Base-by-base conservation (phyloP, 1,140 invertebrate species). In the Drosophila obscura region DNA sequence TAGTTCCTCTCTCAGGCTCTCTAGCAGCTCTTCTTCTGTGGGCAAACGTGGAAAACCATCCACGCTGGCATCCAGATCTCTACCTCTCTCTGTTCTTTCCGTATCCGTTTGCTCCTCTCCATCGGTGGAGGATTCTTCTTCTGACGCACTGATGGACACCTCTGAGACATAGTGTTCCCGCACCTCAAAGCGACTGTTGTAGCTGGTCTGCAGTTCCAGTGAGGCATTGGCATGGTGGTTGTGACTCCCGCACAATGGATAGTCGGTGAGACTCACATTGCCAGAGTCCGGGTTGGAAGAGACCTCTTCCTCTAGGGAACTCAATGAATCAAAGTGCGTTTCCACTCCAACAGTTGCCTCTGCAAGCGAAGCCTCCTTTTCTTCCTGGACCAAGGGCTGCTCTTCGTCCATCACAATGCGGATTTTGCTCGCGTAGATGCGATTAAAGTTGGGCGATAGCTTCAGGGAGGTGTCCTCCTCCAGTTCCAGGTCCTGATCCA, bases 281-380 rank as follows among this genome's bases (percentile, higher is more conserved):
- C 90, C 90, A 22, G 90, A 91, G 44, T 91, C 90, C 0, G 90
- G 90, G 71, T 90, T 91, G 1, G 90, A 91, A 2, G 90, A 91
- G 13, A 68, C 85, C 48, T 91, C 35, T 39, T 39, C 90, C 61
- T 91, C 88, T 9, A 90, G 56, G 5, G 90, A 90, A 72, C 85
- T 91, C 51, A 91, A 53, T 11, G 90, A 90, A 74, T 91, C 87
- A 35, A 65, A 88, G 15, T 80, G 82, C 7, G 71, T 88, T 4
- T 77, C 4, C 2, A 43, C 9, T 2, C 44, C 48, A 41, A 56
- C 2, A 13, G 56, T 5, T 6, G 13, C 39, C 22, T 35, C 55
- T 44, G 52, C 35, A 4, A 55, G 46, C 39, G 28, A 0, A 22
- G 55, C 44, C 15, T 22, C 4, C 41, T 52, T n/a, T 11, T 48